phyloP scores from a whole-genome alignment of 1,140 invertebrate species.

The Choristoneura fumiferana region DNA sequence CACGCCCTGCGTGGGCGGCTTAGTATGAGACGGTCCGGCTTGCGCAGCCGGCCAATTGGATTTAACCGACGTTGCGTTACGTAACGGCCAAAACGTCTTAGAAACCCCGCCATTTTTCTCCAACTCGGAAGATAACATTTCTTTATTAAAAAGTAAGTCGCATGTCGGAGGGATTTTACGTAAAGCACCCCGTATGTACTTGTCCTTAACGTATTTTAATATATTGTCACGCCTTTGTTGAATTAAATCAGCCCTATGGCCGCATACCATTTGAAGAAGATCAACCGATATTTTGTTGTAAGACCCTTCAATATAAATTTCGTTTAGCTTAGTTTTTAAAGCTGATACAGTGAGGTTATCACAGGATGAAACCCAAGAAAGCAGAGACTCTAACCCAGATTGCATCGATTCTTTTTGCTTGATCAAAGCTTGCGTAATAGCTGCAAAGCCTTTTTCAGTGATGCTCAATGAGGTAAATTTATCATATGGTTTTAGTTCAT shows the following conservation, averaged over 20 bases:
- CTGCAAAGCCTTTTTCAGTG: neutral
- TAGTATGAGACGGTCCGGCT: neutral
- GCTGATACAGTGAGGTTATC: neutral
- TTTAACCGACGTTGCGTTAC: neutral
- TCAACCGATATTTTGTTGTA: neutral
- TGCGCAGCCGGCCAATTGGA: neutral
- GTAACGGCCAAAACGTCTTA: neutral
- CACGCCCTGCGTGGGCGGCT: neutral
- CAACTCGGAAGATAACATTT: neutral
- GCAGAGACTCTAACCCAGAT: neutral
- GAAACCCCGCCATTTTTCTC: slow-evolving; percentile 1
- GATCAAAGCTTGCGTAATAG: neutral
- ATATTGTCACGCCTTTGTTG: slow-evolving; percentile 13
- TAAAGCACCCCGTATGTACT: neutral
- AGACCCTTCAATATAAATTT: neutral
- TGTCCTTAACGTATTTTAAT: neutral
- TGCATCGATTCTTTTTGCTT: neutral
- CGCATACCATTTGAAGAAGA: slow-evolving; percentile 1
- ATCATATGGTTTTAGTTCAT: neutral
- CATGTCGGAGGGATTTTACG: slow-evolving; percentile 14
- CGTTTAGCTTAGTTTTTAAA: neutral
- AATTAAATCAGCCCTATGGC: slow-evolving; percentile 6
- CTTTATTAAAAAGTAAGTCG: neutral
- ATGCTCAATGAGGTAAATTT: neutral
- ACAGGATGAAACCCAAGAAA: neutral